Evolutionary conservation across 2,888 invertebrate species (phyloP).

Genomic region (Drosophila leonis): DNA sequence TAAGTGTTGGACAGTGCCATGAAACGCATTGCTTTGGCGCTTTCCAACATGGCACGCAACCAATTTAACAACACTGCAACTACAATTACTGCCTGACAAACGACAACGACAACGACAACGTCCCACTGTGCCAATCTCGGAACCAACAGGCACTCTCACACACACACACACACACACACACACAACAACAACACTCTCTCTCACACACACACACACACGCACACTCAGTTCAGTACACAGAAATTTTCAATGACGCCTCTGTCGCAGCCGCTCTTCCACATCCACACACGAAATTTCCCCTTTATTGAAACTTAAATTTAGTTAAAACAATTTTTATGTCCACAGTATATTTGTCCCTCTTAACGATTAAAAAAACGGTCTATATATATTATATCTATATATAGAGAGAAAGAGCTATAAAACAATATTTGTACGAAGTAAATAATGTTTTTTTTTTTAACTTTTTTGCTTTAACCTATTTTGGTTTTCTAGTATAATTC

Average conservation of each 20-base stretch:
- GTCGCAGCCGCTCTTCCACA: slow-evolving; percentile 48
- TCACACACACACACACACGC: slow-evolving; percentile 16
- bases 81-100: slow-evolving; percentile 50
- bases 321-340: slow-evolving; percentile 60
- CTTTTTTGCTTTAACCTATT: slow-evolving; percentile 9
- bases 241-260: slow-evolving; percentile 6
- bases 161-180: slow-evolving; percentile 10
- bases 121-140: slow-evolving; percentile 42
- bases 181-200: slow-evolving; percentile 13
- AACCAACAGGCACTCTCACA: slow-evolving; percentile 14
- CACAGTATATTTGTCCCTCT: slow-evolving; percentile 19
- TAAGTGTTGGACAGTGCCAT: slow-evolving; percentile 17
- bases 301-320: slow-evolving; percentile 51
- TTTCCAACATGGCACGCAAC: slow-evolving; percentile 2
- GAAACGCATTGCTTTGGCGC: background rate
- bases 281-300: slow-evolving; percentile 13
- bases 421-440: slow-evolving; percentile 23
- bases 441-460: slow-evolving; percentile 19
- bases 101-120: slow-evolving; percentile 11
- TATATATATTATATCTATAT: slow-evolving; percentile 1
- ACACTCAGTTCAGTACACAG: slow-evolving; percentile 20
- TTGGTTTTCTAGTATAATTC: slow-evolving; percentile 63
- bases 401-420: slow-evolving; percentile 15
- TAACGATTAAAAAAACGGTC: background rate
- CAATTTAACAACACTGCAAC: slow-evolving; percentile 30